Evolutionary conservation across 2,797 vertebrate genomes (phyloP).

Genomic region (Notoglanidium macrostoma): DNA sequence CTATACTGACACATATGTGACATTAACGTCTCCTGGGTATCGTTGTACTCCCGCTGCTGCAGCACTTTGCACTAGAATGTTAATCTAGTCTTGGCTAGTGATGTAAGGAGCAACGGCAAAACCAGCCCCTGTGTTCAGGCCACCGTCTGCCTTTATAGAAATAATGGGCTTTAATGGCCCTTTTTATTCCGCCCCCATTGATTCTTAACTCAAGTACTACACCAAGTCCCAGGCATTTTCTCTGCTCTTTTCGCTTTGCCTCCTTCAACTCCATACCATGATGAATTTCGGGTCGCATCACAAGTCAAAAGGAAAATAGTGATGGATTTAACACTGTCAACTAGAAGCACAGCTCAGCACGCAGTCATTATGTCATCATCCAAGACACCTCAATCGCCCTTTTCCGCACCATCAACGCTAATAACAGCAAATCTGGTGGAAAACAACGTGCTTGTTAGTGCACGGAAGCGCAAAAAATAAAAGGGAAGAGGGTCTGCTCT

Average conservation of each 20-base stretch:
- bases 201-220: constrained; percentile 47
- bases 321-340: constrained; percentile 12
- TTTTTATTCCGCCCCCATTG: constrained; percentile 53
- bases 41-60: constrained; percentile 50
- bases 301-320: constrained; percentile 5
- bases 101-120: constrained; percentile 41
- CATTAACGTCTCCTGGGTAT: constrained; percentile 12
- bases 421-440: constrained; percentile 56
- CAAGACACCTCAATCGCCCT: constrained; percentile 39
- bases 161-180: constrained; percentile 68
- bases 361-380: constrained; percentile 57
- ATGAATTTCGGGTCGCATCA: constrained; percentile 42
- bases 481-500: constrained; percentile 67
- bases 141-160: constrained; percentile 59
- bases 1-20: neutral
- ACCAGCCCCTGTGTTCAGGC: constrained; percentile 38
- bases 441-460: constrained; percentile 59
- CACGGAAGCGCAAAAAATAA: constrained; percentile 53
- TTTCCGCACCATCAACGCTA: constrained; percentile 56
- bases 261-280: constrained; percentile 37
- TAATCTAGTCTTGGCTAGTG: constrained; percentile 57
- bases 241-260: neutral
- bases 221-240: constrained; percentile 16
- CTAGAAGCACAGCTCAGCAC: constrained; percentile 39
- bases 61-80: constrained; percentile 51